Conservation (phyloP, 2,888 invertebrate species). For the Psylliodes chrysocephalus region DNA sequence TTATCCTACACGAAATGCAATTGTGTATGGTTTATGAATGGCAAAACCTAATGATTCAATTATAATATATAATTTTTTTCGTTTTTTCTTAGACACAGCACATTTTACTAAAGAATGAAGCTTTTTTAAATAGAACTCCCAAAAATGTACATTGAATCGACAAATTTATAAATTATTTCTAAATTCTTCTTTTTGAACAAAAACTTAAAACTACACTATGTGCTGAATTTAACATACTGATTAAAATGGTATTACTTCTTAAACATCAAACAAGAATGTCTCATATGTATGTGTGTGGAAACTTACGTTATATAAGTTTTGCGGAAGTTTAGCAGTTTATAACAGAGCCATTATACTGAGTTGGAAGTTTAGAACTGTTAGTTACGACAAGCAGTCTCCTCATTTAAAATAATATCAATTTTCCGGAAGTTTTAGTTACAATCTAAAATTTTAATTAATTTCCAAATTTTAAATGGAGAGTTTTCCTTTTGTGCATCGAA, state of each 20-base stretch:
- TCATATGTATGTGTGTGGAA: background rate
- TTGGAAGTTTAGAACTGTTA: constrained; percentile 15
- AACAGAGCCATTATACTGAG: constrained; percentile 8
- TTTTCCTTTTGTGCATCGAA: too few species aligned
- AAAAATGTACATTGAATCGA: too few species aligned
- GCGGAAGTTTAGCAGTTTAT: constrained; percentile 5
- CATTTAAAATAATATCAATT: constrained; percentile 17
- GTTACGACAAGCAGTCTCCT: constrained; percentile 9
- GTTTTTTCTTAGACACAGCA: too few species aligned
- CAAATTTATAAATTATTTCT: too few species aligned
- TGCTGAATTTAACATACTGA: background rate
- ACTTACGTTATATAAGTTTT: constrained; percentile 12
- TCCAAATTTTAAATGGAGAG: background rate
- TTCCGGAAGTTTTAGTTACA: background rate
- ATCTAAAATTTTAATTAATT: background rate
- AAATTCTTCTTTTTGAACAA: too few species aligned
- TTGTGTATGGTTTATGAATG: too few species aligned
- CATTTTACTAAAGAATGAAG: too few species aligned
- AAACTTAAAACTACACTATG: background rate
- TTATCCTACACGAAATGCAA: too few species aligned
- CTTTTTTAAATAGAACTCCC: too few species aligned
- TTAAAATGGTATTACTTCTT: background rate
- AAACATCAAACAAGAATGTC: constrained; percentile 8
- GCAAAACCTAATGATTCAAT: too few species aligned
- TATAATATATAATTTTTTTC: too few species aligned